Percentiles rank a stretch among this genome's conserved stretches.
Evolutionary conservation across 1,140 invertebrate genomes (phyloP).

Genomic region (Drosophila rhopaloa): DNA sequence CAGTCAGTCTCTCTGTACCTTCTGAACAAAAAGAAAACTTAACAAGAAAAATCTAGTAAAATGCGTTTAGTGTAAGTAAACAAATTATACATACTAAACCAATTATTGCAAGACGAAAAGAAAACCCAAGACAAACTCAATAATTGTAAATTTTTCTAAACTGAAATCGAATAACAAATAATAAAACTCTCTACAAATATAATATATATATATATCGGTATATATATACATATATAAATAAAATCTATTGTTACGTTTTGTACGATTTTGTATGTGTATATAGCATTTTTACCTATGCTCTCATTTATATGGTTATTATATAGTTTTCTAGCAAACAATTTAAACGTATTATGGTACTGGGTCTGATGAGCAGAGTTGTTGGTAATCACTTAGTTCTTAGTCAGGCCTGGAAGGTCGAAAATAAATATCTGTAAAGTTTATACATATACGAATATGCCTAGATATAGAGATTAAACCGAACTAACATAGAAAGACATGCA

Average conservation of each 20-base stretch:
- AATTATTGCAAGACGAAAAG: constrained; percentile 15
- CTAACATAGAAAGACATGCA: constrained; percentile 36
- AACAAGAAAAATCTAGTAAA: constrained; percentile 55
- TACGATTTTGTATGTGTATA: constrained; percentile 78
- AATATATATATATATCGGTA: constrained; percentile 2
- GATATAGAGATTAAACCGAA: constrained; percentile 45
- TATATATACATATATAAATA: constrained; percentile 2
- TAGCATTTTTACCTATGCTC: constrained; percentile 69
- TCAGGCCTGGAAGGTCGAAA: constrained; percentile 59
- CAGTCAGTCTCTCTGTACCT: constrained; percentile 73
- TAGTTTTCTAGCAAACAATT: constrained; percentile 64
- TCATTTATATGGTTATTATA: constrained; percentile 46
- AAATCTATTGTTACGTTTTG: constrained; percentile 74
- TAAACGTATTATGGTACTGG: constrained; percentile 38
- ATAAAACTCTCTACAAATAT: constrained; percentile 14
- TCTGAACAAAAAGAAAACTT: constrained; percentile 53
- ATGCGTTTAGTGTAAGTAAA: constrained; percentile 71
- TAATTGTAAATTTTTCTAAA: constrained; percentile 75
- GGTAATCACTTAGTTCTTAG: constrained; percentile 60
- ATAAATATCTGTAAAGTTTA: constrained; percentile 71
- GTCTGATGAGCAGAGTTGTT: constrained; percentile 59
- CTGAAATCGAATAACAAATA: constrained; percentile 22
- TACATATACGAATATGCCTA: constrained; percentile 51
- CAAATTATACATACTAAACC: constrained; percentile 52
- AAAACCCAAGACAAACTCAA: constrained; percentile 45